Evolutionary conservation across 2,797 vertebrate genomes (phyloP).

Genomic region (Macrochelys suwanniensis): DNA sequence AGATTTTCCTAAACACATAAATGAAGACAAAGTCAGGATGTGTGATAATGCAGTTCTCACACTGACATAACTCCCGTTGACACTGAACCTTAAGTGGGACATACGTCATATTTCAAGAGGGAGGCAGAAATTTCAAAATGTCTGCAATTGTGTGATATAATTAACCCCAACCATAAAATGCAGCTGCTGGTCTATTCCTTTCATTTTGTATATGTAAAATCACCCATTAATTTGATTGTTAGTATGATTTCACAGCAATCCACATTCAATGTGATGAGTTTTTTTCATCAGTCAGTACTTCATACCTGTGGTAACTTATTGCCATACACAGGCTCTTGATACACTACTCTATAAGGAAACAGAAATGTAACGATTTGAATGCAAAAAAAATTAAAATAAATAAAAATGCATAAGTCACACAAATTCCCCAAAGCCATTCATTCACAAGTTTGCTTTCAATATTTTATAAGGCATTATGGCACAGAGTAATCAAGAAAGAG

Average conservation of each 20-base stretch:
- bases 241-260: conserved; percentile 68
- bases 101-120: neutral
- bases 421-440: conserved; percentile 65
- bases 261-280: conserved; percentile 49
- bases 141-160: neutral
- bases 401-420: conserved; percentile 68
- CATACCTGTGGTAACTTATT: conserved; percentile 79
- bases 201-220: conserved; percentile 13
- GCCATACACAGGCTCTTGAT: conserved; percentile 81
- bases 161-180: conserved; percentile 36
- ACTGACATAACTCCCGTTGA: neutral
- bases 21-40: neutral
- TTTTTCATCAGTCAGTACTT: conserved; percentile 58
- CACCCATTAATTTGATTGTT: conserved; percentile 18
- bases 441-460: conserved; percentile 65
- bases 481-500: neutral
- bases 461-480: neutral
- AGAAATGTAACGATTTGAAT: conserved; percentile 79
- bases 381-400: conserved; percentile 69
- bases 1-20: neutral
- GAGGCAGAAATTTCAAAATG: neutral
- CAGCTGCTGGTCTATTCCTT: conserved; percentile 4
- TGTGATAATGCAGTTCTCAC: neutral
- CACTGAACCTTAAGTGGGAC: neutral
- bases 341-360: conserved; percentile 81